Conservation (phyloP, 2,113 vertebrate species). For the chimpanzee (Pan troglodytes) region DNA sequence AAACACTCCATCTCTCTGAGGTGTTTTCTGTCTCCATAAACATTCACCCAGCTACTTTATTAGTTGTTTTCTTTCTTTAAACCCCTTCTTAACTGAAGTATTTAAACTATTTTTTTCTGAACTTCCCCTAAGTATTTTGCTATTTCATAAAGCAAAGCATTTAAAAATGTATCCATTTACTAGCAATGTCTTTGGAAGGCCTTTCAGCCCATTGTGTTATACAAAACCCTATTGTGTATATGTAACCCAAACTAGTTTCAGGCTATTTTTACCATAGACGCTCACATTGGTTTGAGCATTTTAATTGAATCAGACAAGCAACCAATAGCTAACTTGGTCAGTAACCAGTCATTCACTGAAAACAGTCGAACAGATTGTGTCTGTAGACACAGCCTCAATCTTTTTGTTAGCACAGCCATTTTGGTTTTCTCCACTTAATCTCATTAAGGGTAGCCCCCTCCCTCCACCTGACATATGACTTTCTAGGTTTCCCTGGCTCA, state of each 20-base stretch:
- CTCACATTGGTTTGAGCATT: constrained; percentile 61
- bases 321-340: constrained; percentile 53
- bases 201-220: neutral
- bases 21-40: constrained; percentile 42
- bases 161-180: constrained; percentile 50
- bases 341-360: constrained; percentile 52
- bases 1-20: constrained; percentile 38
- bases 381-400: constrained; percentile 39
- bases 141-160: constrained; percentile 31
- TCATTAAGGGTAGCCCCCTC: constrained; percentile 39
- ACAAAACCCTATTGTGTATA: constrained; percentile 61
- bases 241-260: constrained; percentile 64
- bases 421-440: constrained; percentile 65
- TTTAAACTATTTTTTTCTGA: constrained; percentile 49
- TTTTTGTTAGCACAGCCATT: constrained; percentile 66
- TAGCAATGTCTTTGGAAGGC: constrained; percentile 12
- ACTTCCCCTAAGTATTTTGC: neutral
- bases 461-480: constrained; percentile 35
- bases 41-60: constrained; percentile 39
- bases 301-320: constrained; percentile 73
- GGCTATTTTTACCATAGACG: constrained; percentile 67
- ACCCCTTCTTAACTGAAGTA: constrained; percentile 53
- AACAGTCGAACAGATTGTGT: constrained; percentile 61
- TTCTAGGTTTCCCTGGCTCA: constrained; percentile 52
- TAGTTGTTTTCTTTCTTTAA: constrained; percentile 57